phyloP scores from a whole-genome alignment of 1,140 invertebrate genomes.

The Lerema accius region DNA sequence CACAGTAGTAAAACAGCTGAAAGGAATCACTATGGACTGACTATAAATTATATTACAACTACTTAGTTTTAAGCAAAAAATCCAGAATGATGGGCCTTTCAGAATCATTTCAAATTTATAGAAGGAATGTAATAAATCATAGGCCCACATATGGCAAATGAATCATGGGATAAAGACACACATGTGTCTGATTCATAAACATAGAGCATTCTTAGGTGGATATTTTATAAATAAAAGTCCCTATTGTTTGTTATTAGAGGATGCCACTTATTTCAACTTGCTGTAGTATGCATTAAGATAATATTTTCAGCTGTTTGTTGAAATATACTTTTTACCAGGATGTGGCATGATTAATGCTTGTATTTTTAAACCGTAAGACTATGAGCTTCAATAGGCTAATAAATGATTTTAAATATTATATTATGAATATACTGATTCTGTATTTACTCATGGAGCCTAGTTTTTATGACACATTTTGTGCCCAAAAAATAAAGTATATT shows the following conservation, averaged over 20 bases:
- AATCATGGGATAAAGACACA: constrained; percentile 61
- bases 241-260: constrained; percentile 53
- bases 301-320: neutral
- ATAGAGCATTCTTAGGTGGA: constrained; percentile 48
- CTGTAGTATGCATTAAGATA: too few relatives aligned
- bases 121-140: constrained; percentile 54
- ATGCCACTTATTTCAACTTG: constrained; percentile 20
- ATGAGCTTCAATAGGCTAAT: too few relatives aligned
- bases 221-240: constrained; percentile 51
- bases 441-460: too few relatives aligned
- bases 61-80: neutral
- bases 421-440: too few relatives aligned
- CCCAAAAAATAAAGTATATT: too few relatives aligned
- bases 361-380: neutral
- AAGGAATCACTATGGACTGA: too few relatives aligned
- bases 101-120: constrained; percentile 35
- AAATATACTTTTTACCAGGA: neutral
- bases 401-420: too few relatives aligned
- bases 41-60: too few relatives aligned
- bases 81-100: neutral
- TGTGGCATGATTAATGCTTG: too few relatives aligned
- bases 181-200: constrained; percentile 68
- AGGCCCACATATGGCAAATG: constrained; percentile 54
- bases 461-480: too few relatives aligned
- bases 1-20: too few relatives aligned